A percentile compares a stretch with the other conserved stretches of the same genome.
phyloP scores from a whole-genome alignment of 2,797 vertebrate genomes.

The Ispidina picta region DNA sequence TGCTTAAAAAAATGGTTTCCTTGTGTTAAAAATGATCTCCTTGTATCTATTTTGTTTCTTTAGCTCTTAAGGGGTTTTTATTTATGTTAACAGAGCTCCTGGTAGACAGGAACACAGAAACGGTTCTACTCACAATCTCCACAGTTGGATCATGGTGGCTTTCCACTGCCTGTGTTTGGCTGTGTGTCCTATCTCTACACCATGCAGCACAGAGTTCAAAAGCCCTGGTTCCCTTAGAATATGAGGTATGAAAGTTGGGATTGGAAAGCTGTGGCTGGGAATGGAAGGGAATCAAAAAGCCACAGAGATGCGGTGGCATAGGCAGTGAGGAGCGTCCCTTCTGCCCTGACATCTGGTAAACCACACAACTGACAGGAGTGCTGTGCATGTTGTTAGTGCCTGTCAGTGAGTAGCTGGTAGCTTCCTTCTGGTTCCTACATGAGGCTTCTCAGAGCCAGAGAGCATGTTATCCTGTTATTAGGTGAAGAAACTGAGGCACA shows the following conservation, averaged over 20 bases:
- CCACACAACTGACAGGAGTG: background rate
- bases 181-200: rapidly evolving
- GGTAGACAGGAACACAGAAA: background rate
- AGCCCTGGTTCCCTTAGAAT: background rate
- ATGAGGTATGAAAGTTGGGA: background rate
- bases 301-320: background rate
- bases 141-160: background rate
- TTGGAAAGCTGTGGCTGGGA: background rate
- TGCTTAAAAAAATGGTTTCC: background rate
- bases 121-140: background rate
- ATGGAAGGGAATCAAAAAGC: background rate
- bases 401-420: background rate
- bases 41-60: background rate
- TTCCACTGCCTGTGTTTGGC: too few species aligned
- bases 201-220: background rate
- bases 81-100: background rate
- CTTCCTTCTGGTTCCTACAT: background rate
- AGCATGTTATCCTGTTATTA: background rate
- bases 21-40: background rate
- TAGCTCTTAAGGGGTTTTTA: background rate
- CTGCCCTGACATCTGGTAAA: background rate
- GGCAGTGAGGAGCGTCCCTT: background rate
- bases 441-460: background rate
- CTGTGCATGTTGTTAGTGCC: background rate
- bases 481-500: background rate